Conservation (phyloP, 2,113 vertebrate species). For the Probosciger aterrimus region DNA sequence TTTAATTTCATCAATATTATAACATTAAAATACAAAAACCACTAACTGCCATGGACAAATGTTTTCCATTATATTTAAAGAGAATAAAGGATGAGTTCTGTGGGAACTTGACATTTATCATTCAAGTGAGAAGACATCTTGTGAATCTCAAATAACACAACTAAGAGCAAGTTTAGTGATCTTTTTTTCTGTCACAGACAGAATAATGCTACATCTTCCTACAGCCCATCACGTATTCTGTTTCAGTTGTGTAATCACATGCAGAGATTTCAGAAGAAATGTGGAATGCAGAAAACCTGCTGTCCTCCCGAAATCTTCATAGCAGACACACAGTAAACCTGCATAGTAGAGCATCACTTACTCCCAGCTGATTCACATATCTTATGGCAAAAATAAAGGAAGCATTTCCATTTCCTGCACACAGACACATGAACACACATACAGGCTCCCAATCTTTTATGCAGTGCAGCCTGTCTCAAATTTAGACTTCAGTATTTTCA, state of each 20-base stretch:
- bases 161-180: constrained; percentile 9
- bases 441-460: background rate
- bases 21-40: constrained; percentile 8
- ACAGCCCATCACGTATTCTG: background rate
- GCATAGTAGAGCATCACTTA: background rate
- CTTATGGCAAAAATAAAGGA: background rate
- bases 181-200: background rate
- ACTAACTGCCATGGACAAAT: background rate
- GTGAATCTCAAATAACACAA: constrained; percentile 29
- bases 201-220: constrained; percentile 6
- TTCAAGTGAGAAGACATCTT: constrained; percentile 34
- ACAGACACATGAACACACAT: background rate
- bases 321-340: background rate
- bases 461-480: background rate
- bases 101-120: constrained; percentile 37
- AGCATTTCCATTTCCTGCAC: background rate
- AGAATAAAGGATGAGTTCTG: background rate
- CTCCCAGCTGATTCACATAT: background rate
- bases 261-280: constrained; percentile 10
- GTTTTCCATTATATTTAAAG: background rate
- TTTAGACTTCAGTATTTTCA: background rate
- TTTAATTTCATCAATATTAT: constrained; percentile 38
- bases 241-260: constrained; percentile 1
- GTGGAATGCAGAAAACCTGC: background rate
- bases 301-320: background rate